These are phyloP conservation scores for Propithecus coquereli DNA, from an alignment of 2,113 vertebrate genomes.

Conservation along the genomic window DNA sequence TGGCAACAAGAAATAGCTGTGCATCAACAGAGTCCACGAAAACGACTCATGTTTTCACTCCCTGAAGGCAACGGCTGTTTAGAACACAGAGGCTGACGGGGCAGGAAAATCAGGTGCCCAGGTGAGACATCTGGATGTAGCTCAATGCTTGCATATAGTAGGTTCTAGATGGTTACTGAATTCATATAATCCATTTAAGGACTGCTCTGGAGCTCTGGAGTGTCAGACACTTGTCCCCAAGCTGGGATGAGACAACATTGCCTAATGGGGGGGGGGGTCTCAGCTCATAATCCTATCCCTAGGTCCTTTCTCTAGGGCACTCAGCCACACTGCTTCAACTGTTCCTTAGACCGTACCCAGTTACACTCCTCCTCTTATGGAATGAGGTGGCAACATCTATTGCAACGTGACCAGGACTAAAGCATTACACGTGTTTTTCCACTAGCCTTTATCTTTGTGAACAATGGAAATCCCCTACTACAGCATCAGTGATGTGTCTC, in stretches of 20 bases:
- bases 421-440: neutral
- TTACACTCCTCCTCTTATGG: neutral
- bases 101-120: neutral
- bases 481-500: too few relatives aligned
- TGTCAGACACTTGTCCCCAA: neutral
- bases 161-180: neutral
- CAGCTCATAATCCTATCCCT: neutral
- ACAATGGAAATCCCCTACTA: neutral
- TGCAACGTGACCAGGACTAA: too few relatives aligned
- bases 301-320: neutral
- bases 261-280: neutral
- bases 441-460: neutral
- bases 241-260: neutral
- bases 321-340: too few relatives aligned
- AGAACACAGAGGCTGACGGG: neutral
- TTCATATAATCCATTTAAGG: neutral
- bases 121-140: neutral
- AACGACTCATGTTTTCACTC: neutral
- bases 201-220: neutral
- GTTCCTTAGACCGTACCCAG: fast-evolving
- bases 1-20: neutral
- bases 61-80: fast-evolving
- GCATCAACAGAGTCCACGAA: neutral
- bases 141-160: neutral
- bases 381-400: neutral